These are phyloP conservation scores for Psephotus haematonotus DNA, from an alignment of 2,113 vertebrate species.

Conservation along the genomic window DNA sequence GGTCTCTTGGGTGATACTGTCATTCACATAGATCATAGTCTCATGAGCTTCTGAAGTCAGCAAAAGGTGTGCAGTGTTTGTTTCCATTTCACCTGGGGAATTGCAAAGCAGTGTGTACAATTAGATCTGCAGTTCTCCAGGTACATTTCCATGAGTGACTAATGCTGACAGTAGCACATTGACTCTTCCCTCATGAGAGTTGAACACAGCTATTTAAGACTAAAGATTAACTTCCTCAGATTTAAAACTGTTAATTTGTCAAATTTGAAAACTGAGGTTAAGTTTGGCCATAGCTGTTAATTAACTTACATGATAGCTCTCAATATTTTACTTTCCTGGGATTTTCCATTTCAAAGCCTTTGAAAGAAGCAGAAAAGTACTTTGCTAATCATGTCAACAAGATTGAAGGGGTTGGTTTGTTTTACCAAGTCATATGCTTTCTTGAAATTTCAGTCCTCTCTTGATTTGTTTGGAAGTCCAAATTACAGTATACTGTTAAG, in stretches of 20 bases:
- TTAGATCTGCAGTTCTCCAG: not conserved
- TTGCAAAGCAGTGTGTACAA: not conserved
- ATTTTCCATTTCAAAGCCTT: slow-evolving; percentile 52
- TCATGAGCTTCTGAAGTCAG: not conserved
- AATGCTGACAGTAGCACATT: slow-evolving; percentile 53
- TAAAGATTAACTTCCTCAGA: slow-evolving; percentile 76
- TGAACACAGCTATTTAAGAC: slow-evolving; percentile 65
- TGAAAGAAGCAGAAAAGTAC: slow-evolving; percentile 18
- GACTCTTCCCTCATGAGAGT: slow-evolving; percentile 37
- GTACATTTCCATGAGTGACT: slow-evolving; percentile 51
- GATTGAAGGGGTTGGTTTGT: not conserved
- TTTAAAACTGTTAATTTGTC: slow-evolving; percentile 71
- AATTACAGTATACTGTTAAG: not conserved
- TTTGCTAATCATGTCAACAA: not conserved
- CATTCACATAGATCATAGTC: not conserved
- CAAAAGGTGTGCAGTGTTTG: not conserved
- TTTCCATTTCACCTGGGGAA: not conserved
- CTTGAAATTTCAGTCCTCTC: not conserved
- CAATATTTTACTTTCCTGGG: slow-evolving; percentile 55
- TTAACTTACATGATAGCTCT: slow-evolving; percentile 75
- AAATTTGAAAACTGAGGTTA: slow-evolving; percentile 66
- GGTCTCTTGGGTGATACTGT: not conserved
- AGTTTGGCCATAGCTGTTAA: slow-evolving; percentile 71
- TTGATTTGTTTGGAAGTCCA: not conserved
- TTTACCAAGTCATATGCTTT: not conserved